Evolutionary conservation across 2,113 vertebrate genomes (phyloP).

Genomic region (Abramis brama): DNA sequence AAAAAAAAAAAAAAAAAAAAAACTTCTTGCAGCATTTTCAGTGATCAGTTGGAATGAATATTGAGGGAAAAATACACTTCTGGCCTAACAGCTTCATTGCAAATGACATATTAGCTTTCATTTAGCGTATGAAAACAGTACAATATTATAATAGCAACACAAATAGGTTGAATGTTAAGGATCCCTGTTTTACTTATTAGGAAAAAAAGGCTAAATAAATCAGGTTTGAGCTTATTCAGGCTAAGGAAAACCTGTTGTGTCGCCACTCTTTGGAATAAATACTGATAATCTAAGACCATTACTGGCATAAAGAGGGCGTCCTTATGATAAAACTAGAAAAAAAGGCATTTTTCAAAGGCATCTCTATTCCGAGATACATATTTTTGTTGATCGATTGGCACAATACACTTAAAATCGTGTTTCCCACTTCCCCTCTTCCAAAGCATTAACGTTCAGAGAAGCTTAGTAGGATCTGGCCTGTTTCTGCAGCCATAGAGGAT

Average conservation of each 20-base stretch:
- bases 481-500: neutral
- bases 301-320: conserved; percentile 18
- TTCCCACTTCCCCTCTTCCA: neutral
- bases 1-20: neutral
- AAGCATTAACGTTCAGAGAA: neutral
- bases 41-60: neutral
- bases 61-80: neutral
- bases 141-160: neutral
- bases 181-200: neutral
- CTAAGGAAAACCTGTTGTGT: neutral
- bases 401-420: neutral
- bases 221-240: conserved; percentile 15
- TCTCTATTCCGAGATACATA: neutral
- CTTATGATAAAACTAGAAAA: neutral
- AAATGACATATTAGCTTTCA: neutral
- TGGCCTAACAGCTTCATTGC: neutral
- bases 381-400: neutral
- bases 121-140: neutral
- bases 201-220: neutral
- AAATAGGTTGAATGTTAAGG: neutral
- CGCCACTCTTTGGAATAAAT: conserved; percentile 36
- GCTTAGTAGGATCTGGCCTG: neutral
- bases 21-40: neutral
- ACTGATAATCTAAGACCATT: neutral
- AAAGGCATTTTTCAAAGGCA: conserved; percentile 10